These are phyloP conservation scores for Calcarius lapponicus DNA, from an alignment of 2,797 vertebrate species.

Conservation along the genomic window DNA sequence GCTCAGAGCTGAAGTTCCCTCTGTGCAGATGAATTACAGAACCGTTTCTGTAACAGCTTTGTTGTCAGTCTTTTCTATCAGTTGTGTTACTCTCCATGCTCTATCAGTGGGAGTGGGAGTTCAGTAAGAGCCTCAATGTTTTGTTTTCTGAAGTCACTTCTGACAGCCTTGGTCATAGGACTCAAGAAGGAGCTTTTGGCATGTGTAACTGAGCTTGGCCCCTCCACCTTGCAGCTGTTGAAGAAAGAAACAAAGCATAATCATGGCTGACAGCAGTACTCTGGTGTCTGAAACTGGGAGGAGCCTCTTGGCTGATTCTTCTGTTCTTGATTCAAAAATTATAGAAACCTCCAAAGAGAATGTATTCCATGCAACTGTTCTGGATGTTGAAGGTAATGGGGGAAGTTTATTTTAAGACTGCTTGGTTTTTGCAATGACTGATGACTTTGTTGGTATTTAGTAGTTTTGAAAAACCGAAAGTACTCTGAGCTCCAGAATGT, in stretches of 20 bases:
- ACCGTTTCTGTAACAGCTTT: background rate
- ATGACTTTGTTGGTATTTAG: background rate
- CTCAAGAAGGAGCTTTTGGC: background rate
- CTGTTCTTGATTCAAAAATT: constrained; percentile 89
- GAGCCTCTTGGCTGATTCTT: constrained; percentile 90
- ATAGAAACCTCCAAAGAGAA: constrained; percentile 88
- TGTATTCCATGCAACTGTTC: constrained; percentile 72
- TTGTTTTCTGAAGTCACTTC: background rate
- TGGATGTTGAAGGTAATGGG: constrained; percentile 84
- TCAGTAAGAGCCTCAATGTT: background rate
- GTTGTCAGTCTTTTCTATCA: background rate
- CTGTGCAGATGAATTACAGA: background rate
- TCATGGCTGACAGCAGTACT: constrained; percentile 90
- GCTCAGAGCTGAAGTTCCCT: background rate
- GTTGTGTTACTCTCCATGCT: background rate
- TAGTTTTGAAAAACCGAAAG: background rate
- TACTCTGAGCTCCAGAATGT: background rate
- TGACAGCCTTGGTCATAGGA: background rate
- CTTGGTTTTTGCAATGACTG: background rate
- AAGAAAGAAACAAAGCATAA: background rate
- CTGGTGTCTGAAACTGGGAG: constrained; percentile 79
- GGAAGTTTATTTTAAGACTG: background rate
- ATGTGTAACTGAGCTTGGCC: background rate
- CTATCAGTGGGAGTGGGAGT: background rate
- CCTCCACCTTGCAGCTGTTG: constrained; percentile 32